phyloP scores from a whole-genome alignment of 2,113 vertebrate genomes.

The Gopherus flavomarginatus region DNA sequence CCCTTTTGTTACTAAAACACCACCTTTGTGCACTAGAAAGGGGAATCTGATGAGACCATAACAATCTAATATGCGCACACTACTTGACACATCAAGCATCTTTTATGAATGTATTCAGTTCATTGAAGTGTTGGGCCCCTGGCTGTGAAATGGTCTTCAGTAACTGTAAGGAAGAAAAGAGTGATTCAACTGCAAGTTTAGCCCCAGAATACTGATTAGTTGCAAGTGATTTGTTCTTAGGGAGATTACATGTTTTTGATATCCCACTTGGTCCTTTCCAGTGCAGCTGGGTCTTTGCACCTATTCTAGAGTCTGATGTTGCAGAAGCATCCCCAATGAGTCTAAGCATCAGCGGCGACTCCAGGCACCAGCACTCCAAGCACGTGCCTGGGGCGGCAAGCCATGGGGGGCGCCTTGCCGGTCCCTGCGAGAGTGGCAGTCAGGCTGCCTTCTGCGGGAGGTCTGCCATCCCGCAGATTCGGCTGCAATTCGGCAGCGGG shows the following conservation, averaged over 20 bases:
- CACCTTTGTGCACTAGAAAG: neutral
- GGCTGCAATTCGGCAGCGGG: too few relatives aligned
- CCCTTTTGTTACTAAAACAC: constrained; percentile 7
- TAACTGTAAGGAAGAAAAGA: constrained; percentile 4
- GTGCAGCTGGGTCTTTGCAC: constrained; percentile 1
- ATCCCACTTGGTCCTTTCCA: neutral
- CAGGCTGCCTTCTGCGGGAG: too few relatives aligned
- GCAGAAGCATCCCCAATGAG: neutral
- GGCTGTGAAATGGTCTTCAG: neutral
- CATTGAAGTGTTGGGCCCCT: neutral
- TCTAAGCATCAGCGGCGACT: neutral
- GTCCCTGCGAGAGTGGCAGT: too few relatives aligned
- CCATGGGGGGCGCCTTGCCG: too few relatives aligned
- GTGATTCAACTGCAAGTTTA: neutral
- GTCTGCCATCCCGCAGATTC: too few relatives aligned
- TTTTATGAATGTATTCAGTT: neutral
- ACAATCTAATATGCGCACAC: neutral
- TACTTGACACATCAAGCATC: neutral
- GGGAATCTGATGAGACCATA: neutral
- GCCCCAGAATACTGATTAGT: neutral
- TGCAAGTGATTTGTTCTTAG: neutral
- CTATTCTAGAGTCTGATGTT: neutral
- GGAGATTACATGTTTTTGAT: neutral
- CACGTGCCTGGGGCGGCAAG: too few relatives aligned
- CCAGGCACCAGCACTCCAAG: too few relatives aligned